Conservation (phyloP, 2,888 invertebrate species). For the Callinectes sapidus region DNA sequence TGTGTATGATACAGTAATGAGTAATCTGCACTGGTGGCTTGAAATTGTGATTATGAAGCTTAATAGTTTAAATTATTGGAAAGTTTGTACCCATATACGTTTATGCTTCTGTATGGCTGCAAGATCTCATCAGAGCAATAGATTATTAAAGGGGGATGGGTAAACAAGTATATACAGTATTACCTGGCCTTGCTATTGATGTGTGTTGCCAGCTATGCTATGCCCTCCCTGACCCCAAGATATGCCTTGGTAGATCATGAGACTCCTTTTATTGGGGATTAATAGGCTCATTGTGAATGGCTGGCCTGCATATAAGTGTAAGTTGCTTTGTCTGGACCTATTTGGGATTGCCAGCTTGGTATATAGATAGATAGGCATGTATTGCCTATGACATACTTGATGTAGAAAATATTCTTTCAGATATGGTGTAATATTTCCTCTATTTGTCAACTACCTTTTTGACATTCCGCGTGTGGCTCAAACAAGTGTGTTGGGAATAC, state of each 20-base stretch:
- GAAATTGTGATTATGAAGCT: background rate
- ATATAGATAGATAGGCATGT: too few species aligned
- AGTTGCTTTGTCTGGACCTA: background rate
- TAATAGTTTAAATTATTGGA: too few species aligned
- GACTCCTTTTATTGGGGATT: background rate
- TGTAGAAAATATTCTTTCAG: slow-evolving; percentile 73
- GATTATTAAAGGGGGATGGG: too few species aligned
- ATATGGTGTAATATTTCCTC: slow-evolving; percentile 77
- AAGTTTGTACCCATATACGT: too few species aligned
- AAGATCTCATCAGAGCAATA: too few species aligned
- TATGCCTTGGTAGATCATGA: background rate
- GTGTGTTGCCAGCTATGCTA: too few species aligned
- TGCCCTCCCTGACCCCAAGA: too few species aligned
- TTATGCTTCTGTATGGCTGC: too few species aligned
- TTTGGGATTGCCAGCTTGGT: too few species aligned
- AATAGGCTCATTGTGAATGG: background rate
- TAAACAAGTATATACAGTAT: too few species aligned
- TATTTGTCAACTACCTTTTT: slow-evolving; percentile 78
- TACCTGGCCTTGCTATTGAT: too few species aligned
- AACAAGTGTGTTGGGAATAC: slow-evolving; percentile 77
- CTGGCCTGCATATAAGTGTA: background rate
- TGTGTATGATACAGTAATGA: slow-evolving; percentile 19
- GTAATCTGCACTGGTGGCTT: background rate
- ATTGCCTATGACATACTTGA: background rate
- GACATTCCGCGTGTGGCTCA: slow-evolving; percentile 78